These are phyloP conservation scores for Rhorus exstirpatorius DNA, from an alignment of 2,888 invertebrate species.

Conservation along the genomic window DNA sequence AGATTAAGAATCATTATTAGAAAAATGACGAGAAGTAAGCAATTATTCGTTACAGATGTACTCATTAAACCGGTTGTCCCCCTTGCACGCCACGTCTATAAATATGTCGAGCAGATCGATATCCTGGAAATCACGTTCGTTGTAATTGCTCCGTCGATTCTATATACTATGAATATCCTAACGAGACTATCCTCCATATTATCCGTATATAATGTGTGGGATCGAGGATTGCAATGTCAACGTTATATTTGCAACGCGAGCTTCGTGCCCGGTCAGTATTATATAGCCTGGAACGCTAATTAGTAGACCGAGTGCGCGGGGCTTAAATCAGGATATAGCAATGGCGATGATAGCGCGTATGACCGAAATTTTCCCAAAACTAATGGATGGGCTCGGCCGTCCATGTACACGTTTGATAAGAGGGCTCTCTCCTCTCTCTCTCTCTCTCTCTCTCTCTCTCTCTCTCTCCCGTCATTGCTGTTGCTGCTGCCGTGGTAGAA, in stretches of 20 bases:
- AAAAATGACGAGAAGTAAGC: too few relatives aligned
- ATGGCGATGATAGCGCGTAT: constrained; percentile 50
- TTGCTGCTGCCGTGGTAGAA: constrained; percentile 23
- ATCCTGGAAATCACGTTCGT: neutral
- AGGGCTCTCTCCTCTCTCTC: constrained; percentile 23
- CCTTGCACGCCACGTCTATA: too few relatives aligned
- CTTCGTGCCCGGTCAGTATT: constrained; percentile 14
- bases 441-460: constrained; percentile 17
- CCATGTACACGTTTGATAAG: constrained; percentile 59
- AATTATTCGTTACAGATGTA: too few relatives aligned
- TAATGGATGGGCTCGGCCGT: constrained; percentile 56
- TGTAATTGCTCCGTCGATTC: neutral
- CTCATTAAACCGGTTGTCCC: too few relatives aligned
- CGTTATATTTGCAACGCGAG: constrained; percentile 47
- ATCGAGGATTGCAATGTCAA: constrained; percentile 45
- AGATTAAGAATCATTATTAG: too few relatives aligned
- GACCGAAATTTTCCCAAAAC: constrained; percentile 60
- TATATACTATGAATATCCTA: neutral
- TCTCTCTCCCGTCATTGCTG: neutral
- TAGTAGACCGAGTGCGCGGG: constrained; percentile 31
- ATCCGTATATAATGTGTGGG: neutral
- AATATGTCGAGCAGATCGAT: too few relatives aligned
- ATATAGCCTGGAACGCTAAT: constrained; percentile 54
- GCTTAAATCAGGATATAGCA: too few relatives aligned
- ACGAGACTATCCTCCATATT: too few relatives aligned